A percentile compares a stretch with the other conserved stretches of the same genome.
Evolutionary conservation across 2,797 vertebrate species (phyloP).

Genomic region (Mormyrus proboscirostris): DNA sequence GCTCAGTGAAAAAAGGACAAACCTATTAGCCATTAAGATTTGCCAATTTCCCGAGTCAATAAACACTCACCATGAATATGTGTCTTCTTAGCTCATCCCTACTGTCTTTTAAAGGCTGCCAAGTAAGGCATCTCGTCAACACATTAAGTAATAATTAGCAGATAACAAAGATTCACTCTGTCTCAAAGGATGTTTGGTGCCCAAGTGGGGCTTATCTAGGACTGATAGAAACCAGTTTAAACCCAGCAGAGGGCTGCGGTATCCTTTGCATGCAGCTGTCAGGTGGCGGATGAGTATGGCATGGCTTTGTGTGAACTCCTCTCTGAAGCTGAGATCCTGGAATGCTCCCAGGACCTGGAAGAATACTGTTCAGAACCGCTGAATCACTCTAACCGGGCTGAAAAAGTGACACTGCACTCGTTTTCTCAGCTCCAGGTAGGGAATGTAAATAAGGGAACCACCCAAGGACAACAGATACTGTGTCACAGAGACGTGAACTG

Average conservation of each 20-base stretch:
- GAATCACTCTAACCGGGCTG: background rate
- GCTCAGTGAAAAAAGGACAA: background rate
- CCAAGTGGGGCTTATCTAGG: background rate
- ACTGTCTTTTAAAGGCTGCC: constrained; percentile 43
- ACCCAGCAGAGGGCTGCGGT: background rate
- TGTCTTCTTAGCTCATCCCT: constrained; percentile 35
- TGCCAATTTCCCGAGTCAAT: constrained; percentile 49
- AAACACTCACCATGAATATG: constrained; percentile 45
- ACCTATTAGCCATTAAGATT: constrained; percentile 39
- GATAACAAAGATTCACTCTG: background rate
- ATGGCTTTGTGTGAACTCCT: constrained; percentile 39
- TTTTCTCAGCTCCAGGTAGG: background rate
- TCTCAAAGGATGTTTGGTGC: background rate
- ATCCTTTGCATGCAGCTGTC: background rate
- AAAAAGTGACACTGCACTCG: background rate
- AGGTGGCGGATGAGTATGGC: constrained; percentile 27
- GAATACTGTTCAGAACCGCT: background rate
- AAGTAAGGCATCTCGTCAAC: background rate
- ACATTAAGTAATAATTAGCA: background rate
- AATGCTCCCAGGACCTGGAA: background rate
- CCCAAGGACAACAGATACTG: background rate
- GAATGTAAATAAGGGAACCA: background rate
- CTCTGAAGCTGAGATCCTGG: constrained; percentile 24
- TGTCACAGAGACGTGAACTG: background rate
- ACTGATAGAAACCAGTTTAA: background rate